Conservation (phyloP, 2,113 vertebrate genomes). For the Verasper variegatus region DNA sequence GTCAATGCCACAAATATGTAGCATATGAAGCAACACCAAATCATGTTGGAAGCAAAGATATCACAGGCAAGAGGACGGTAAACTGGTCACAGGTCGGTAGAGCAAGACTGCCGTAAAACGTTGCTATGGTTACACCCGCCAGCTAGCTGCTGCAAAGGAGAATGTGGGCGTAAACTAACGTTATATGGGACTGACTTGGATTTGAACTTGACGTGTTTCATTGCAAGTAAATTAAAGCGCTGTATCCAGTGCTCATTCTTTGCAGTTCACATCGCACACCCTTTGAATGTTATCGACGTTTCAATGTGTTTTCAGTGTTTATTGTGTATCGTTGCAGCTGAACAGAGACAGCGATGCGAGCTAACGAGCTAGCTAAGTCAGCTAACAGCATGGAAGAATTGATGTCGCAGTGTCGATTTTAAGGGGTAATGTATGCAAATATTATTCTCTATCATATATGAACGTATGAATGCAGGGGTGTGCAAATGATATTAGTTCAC, state of each 20-base stretch:
- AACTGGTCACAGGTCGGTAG: not conserved
- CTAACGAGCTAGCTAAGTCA: slow-evolving; percentile 1
- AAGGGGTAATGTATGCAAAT: slow-evolving; percentile 14
- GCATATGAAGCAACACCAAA: slow-evolving; percentile 40
- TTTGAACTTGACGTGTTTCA: not conserved
- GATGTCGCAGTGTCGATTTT: not conserved
- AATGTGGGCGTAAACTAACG: not conserved
- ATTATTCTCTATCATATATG: no score
- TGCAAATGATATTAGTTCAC: no score
- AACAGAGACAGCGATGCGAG: not conserved
- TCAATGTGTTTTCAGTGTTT: not conserved
- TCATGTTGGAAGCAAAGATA: slow-evolving; percentile 12
- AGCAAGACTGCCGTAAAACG: not conserved
- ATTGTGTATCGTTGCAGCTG: not conserved
- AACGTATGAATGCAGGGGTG: no score
- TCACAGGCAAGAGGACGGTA: not conserved
- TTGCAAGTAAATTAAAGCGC: not conserved
- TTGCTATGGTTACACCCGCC: slow-evolving; percentile 10
- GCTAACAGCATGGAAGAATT: not conserved
- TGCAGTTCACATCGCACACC: not conserved
- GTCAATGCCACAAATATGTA: slow-evolving; percentile 47
- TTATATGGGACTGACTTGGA: not conserved
- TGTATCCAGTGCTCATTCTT: not conserved
- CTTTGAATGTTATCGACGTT: not conserved
- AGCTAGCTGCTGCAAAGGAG: not conserved